Percentiles rank a stretch among this genome's conserved stretches.
Evolutionary conservation across 1,140 invertebrate genomes (phyloP).

Genomic region (Ostrea denselamellosa): DNA sequence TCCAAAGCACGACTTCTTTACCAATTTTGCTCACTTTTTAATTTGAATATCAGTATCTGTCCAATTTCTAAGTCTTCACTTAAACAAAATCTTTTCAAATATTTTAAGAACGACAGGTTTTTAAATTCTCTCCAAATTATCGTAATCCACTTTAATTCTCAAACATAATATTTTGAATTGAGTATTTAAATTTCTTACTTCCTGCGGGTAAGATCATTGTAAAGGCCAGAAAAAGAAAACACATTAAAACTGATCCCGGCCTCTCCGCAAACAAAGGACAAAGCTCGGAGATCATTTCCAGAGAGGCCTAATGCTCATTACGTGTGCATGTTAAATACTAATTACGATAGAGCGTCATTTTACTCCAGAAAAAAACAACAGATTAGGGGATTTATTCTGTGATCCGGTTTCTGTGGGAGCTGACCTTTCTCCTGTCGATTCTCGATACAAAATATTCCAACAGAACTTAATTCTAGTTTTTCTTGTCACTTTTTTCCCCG

Average conservation of each 20-base stretch:
- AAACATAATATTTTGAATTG: slow-evolving; percentile 31
- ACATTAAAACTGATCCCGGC: slow-evolving; percentile 20
- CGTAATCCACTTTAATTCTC: neutral
- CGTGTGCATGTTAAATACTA: neutral
- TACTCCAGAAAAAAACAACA: neutral
- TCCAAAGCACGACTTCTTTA: too few relatives aligned
- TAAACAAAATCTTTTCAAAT: neutral
- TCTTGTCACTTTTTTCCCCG: neutral
- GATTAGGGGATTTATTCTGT: neutral
- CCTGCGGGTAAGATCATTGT: neutral
- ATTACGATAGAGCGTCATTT: neutral
- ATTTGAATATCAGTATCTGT: too few relatives aligned
- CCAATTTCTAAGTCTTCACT: too few relatives aligned
- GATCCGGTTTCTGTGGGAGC: neutral
- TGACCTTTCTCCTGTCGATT: neutral
- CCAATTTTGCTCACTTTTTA: too few relatives aligned
- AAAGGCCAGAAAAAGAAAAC: neutral
- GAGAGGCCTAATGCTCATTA: neutral
- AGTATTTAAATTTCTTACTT: slow-evolving; percentile 28
- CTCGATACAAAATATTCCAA: neutral
- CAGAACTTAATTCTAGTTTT: neutral
- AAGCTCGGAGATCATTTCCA: neutral
- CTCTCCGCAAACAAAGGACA: neutral
- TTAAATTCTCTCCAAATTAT: neutral
- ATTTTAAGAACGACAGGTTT: neutral